Percentiles rank a stretch among this genome's conserved stretches.
These are phyloP conservation scores for Apteryx owenii DNA, from an alignment of 2,113 vertebrate species.

Conservation along the genomic window DNA sequence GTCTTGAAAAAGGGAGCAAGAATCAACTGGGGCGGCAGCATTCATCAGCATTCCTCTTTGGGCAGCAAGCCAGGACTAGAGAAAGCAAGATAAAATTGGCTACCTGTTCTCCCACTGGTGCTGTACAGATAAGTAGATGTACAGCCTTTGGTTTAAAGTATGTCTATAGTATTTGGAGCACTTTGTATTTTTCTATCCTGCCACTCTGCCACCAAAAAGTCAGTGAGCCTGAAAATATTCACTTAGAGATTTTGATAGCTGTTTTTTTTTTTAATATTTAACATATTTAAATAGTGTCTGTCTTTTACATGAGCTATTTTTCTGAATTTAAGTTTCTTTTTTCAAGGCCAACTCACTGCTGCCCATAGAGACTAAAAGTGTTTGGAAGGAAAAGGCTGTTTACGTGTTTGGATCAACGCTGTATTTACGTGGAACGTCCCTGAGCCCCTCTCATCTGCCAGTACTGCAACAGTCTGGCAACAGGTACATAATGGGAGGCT, in stretches of 20 bases:
- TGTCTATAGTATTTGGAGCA: neutral
- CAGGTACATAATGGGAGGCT: neutral
- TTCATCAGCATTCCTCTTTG: rapidly evolving
- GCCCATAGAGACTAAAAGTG: neutral
- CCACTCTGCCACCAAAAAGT: neutral
- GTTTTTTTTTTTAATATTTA: neutral
- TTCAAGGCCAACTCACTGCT: neutral
- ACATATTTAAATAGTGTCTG: neutral
- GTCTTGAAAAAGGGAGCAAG: neutral
- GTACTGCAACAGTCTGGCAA: neutral
- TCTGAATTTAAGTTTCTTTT: neutral
- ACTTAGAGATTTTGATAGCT: neutral
- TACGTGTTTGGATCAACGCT: neutral
- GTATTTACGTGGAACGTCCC: neutral
- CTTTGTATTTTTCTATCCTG: neutral
- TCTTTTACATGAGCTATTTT: neutral
- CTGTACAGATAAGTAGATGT: too few relatives aligned
- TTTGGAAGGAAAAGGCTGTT: neutral
- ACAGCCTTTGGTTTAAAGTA: neutral
- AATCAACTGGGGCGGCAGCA: neutral
- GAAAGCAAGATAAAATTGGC: neutral
- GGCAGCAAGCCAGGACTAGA: neutral
- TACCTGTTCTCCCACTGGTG: neutral
- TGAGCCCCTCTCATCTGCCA: neutral
- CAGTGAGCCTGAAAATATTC: neutral